Evolutionary conservation across 2,888 invertebrate genomes (phyloP).

Genomic region (Mythimna lalbum): DNA sequence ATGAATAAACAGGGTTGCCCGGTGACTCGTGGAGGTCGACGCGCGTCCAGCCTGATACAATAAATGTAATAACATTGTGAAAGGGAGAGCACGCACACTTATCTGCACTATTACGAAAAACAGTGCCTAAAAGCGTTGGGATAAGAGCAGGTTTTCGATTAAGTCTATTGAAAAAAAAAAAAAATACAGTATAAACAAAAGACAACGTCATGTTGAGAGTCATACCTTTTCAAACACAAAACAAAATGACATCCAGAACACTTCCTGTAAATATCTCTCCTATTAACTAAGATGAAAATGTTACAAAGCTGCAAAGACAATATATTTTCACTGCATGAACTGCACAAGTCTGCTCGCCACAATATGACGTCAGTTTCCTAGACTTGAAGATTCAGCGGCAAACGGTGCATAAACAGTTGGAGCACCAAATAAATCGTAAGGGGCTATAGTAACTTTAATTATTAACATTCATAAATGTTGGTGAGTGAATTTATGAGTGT

Average conservation of each 20-base stretch:
- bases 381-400: slow-evolving; percentile 44
- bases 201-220: too few species aligned
- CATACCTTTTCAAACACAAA: background rate
- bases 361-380: slow-evolving; percentile 34
- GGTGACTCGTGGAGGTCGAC: too few species aligned
- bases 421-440: slow-evolving; percentile 51
- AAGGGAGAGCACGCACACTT: too few species aligned
- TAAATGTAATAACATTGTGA: too few species aligned
- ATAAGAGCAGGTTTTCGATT: too few species aligned
- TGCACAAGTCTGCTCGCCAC: slow-evolving; percentile 7
- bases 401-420: slow-evolving; percentile 52
- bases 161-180: too few species aligned
- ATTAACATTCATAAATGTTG: slow-evolving; percentile 86
- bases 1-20: too few species aligned
- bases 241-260: background rate
- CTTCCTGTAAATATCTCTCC: background rate
- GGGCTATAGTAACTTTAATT: slow-evolving; percentile 76
- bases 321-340: slow-evolving; percentile 6
- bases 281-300: slow-evolving; percentile 3
- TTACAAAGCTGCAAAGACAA: slow-evolving; percentile 19
- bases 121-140: too few species aligned
- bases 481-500: slow-evolving; percentile 86
- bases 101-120: too few species aligned
- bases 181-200: too few species aligned
- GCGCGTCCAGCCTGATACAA: too few species aligned